Evolutionary conservation across 1,140 invertebrate genomes (phyloP), one percentile per base, ranked within the genome.

Genomic region (Sitodiplosis mosellana): DNA sequence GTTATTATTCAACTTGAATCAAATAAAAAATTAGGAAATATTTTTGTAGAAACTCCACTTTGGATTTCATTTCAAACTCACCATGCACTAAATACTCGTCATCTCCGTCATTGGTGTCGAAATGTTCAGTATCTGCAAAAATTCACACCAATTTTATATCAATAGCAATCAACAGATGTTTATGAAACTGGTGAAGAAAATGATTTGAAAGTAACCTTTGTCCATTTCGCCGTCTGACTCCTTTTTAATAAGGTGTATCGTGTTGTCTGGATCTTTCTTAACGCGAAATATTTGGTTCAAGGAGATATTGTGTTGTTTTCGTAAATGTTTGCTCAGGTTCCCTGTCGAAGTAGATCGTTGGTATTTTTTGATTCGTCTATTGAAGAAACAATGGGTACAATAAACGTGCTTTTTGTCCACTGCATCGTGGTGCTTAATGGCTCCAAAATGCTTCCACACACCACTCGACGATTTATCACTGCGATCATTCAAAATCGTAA

Each of bases 371-470:
- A 33, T 33, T 17, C 7, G 12, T 19, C 14, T 2, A 22, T 45
- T 17, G 2, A 2, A 4, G 22, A 27, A 45, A 27, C 43, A 45
- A 11, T 45, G 10, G 2, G 14, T n/a, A 33, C 43, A 45, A n/a
- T 45, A 45, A 21, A 45, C 20, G 15, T 45, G 27, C 8, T 8
- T 17, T 8, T 22, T 17, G 33, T 45, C 43, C 22, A 45, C 43
- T 6, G 22, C 17, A 12, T 45, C 27, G n/a, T n/a, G 5, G 2
- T 27, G 10, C 20, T 45, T 33, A 11, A 45, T 19, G 2, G 10
- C 22, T 15, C 43, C 43, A 19, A 45, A 45, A 45, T 45, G 22
- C 22, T 45, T 45, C 43, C 43, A 45, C 2, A 45, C 43, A 11
- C 20, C 20, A 33, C 43, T 45, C 11, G 43, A 45, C 10, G 21